These are phyloP conservation scores for Tenthredo livida DNA, from an alignment of 2,888 invertebrate species.

Conservation along the genomic window DNA sequence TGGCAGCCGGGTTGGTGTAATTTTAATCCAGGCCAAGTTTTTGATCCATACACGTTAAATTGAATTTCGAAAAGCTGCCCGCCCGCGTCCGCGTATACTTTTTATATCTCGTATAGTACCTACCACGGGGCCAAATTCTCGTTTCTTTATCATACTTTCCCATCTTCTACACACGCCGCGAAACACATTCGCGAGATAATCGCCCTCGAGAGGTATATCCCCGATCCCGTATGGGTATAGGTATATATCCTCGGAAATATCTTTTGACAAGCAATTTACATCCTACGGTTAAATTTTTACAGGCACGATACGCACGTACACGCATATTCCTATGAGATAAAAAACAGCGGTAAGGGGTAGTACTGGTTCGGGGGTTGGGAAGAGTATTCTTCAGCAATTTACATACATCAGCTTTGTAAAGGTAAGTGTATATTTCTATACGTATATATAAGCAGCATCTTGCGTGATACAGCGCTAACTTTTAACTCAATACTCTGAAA, in stretches of 20 bases:
- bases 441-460: not conserved
- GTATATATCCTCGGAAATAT: not conserved
- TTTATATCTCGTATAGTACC: not conserved
- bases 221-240: not conserved
- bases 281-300: not conserved
- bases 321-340: not conserved
- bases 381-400: not conserved
- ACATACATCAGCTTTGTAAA: not conserved
- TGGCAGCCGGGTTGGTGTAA: not conserved
- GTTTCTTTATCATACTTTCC: not conserved
- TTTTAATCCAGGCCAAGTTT: slow-evolving; percentile 8
- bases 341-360: not conserved
- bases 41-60: slow-evolving; percentile 10
- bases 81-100: not conserved
- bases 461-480: not conserved
- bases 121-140: not conserved
- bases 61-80: not conserved
- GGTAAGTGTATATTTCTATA: not conserved
- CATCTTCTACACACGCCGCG: not conserved
- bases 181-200: not conserved
- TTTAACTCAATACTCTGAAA: not conserved
- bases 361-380: not conserved
- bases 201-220: not conserved
- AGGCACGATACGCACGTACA: not conserved
- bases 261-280: slow-evolving; percentile 14